Conservation (phyloP, 2,113 vertebrate genomes). For the Myrmecobius fasciatus region DNA sequence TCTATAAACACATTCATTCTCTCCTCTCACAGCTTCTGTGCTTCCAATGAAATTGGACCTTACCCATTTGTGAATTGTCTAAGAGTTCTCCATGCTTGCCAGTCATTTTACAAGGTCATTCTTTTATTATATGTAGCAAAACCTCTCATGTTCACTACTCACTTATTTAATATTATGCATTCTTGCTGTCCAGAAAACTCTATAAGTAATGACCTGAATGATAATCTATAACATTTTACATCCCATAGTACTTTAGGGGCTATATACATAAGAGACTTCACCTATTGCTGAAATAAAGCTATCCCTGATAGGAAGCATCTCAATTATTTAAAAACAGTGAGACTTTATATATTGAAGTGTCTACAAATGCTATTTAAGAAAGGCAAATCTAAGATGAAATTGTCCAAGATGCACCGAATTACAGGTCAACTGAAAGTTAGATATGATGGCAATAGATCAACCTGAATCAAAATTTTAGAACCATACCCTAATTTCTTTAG, state of each 20-base stretch:
- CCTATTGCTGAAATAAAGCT: constrained; percentile 41
- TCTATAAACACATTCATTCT: background rate
- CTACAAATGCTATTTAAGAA: constrained; percentile 26
- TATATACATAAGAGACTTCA: constrained; percentile 23
- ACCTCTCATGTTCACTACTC: constrained; percentile 53
- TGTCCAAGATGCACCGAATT: constrained; percentile 17
- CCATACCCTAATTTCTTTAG: background rate
- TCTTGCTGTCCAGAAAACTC: constrained; percentile 55
- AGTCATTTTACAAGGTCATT: constrained; percentile 40
- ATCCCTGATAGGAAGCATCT: constrained; percentile 39
- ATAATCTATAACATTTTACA: constrained; percentile 7
- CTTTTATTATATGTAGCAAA: constrained; percentile 38
- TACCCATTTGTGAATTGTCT: constrained; percentile 47
- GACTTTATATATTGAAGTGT: background rate
- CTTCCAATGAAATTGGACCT: constrained; percentile 3
- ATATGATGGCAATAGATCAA: background rate
- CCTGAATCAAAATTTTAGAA: background rate
- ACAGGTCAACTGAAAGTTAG: constrained; percentile 10
- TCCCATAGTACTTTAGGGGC: constrained; percentile 45
- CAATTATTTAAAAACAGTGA: background rate
- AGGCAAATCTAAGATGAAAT: background rate
- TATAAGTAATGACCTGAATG: constrained; percentile 63
- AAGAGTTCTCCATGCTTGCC: constrained; percentile 37
- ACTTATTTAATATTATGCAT: constrained; percentile 54
- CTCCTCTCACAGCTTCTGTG: constrained; percentile 20